Percentiles rank a stretch among this genome's conserved stretches.
Evolutionary conservation across 2,113 vertebrate genomes (phyloP).

Genomic region (Petrocephalus zakoni): DNA sequence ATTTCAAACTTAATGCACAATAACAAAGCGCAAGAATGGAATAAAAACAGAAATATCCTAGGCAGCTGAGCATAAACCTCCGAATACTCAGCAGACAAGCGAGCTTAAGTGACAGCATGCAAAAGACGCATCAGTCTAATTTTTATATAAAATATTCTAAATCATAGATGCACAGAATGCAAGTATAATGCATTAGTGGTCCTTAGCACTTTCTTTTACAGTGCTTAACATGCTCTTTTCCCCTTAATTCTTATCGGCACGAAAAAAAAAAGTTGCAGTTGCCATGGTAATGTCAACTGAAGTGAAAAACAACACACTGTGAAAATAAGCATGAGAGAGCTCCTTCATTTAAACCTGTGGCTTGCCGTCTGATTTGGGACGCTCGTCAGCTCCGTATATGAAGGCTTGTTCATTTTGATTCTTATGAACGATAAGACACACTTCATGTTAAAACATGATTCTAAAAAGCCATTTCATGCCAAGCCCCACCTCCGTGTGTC

Average conservation of each 20-base stretch:
- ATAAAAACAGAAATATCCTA: neutral
- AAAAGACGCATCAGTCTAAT: neutral
- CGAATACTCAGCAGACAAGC: neutral
- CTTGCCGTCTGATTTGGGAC: neutral
- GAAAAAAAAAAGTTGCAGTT: neutral
- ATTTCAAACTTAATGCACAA: neutral
- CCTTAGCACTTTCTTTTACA: neutral
- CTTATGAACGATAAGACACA: neutral
- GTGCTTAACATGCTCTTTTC: neutral
- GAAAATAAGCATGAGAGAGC: neutral
- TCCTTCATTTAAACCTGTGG: neutral
- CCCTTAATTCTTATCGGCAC: neutral
- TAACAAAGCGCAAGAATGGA: neutral
- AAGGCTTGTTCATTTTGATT: neutral
- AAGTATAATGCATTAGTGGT: neutral
- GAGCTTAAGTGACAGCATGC: neutral
- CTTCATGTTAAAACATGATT: neutral
- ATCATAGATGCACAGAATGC: neutral
- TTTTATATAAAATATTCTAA: neutral
- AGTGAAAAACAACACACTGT: neutral
- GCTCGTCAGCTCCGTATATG: neutral
- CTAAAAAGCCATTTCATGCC: neutral
- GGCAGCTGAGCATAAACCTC: neutral
- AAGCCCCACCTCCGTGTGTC: neutral
- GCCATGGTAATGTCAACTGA: constrained; percentile 12